Evolutionary conservation across 2,888 invertebrate genomes (phyloP), one percentile per base, ranked within the genome.

Genomic region (Cecidostiba fungosa): DNA sequence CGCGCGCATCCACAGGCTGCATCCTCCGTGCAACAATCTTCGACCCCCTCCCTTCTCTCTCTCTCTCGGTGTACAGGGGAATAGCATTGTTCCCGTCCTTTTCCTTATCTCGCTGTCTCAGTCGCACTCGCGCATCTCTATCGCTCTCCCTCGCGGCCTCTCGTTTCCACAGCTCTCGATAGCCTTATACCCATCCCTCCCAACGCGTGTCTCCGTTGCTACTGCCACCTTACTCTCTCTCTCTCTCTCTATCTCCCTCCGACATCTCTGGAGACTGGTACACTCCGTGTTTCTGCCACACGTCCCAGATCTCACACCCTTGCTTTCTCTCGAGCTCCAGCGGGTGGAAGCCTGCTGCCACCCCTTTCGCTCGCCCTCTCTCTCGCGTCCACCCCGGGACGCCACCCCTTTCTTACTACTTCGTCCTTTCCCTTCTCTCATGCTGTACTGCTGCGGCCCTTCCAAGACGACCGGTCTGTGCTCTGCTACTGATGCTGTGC

Each of bases 291-390:
- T 81, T 73, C 90, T 89, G 90, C 89, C 91, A 91, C 91, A 92
- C 91, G 91, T 91, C 91, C 91, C 89, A 90, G 90, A 90, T 91
- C 91, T 90, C 77, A 50, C 78, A 70, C 79, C 86, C 89, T 78
- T n/a, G 26, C 85, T 85, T 74, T 77, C 66, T 78, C 66, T 50
- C 82, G 78, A 77, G 74, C 76, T 79, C 62, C 36, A 36, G 39
- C 50, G 59, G 29, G 43, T 54, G 19, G 19, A 39, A 54, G 19
- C 77, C 16, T 0, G 47, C 47, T 3, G 32, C 54, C 72, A 39
- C 79, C 36, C 70, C 54, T 69, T 86, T 70, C 62, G 72, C 39
- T 69, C 66, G 50, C 36, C 70, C 54, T 69, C 83, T 70, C 62
- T 62, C 39, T 69, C 66, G 50, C 81, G 36, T 73, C 50, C 43